Base-by-base conservation (phyloP, 2,888 invertebrate genomes). In the Drosophila niveifrons region DNA sequence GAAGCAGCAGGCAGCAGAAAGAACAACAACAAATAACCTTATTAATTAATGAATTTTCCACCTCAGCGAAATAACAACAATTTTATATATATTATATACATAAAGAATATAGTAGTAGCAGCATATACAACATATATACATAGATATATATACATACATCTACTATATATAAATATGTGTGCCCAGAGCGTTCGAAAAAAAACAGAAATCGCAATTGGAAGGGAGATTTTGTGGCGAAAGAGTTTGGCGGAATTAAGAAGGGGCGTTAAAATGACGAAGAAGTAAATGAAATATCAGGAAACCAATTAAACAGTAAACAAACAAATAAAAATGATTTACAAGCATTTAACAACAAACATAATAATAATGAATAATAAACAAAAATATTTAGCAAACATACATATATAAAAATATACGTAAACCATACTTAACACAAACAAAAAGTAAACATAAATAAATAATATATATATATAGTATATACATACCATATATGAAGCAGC, bases 21-120 rank as follows among this genome's bases (percentile, higher is more conserved):
- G 66, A 23, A 23, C 23, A 70, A 36, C 76, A 78, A 88, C 82
- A 89, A 79, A 80, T 80, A 84, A 89, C 88, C 87, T 90, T 89
- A 79, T 86, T 84, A 90, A 84, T 87, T 82, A 81, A 89, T 69
- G 89, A 90, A 89, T 89, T 89, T 89, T 90, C 90, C 89, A 89
- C 88, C 89, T 89, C 89, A 89, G 89, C 83, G 89, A 90, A 82
- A 81, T 89, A 80, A 83, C 88, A 88, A 86, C 81, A 89, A 84
- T 88, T 87, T 87, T 87, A 88, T 82, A 87, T 74, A 77, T 75
- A 88, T 76, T 75, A 82, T 88, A 78, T 82, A 86, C 66, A 80
- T 79, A 80, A 46, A 80, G 39, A 69, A 58, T 18, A 66, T 72
- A 78, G 62, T 66, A 64, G 77, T 80, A 78, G 77, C 62, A 46